A percentile compares a stretch with the other conserved stretches of the same genome.
Evolutionary conservation across 2,113 vertebrate species (phyloP).

Genomic region (Strix uralensis): DNA sequence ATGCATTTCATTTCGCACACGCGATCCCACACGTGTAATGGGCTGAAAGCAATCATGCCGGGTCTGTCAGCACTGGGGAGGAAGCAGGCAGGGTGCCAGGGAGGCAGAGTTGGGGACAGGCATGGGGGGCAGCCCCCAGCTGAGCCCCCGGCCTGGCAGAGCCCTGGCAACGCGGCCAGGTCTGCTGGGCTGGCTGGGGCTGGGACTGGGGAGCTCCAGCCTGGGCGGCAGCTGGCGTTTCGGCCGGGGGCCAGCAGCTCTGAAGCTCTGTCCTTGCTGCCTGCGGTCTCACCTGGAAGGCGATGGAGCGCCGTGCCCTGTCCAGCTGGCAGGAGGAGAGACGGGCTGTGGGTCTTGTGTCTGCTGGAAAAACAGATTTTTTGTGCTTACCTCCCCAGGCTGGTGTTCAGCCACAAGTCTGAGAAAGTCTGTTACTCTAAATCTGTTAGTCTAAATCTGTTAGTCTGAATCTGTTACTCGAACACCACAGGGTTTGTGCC

Average conservation of each 20-base stretch:
- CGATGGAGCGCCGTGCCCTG: rapidly evolving
- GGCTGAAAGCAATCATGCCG: background rate
- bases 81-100: background rate
- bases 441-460: no score
- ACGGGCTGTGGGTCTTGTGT: background rate
- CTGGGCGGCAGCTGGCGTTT: background rate
- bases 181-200: no score
- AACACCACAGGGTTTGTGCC: no score
- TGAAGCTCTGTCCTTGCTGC: rapidly evolving
- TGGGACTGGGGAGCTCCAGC: background rate
- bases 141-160: background rate
- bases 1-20: rapidly evolving
- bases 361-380: background rate
- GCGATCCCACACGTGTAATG: rapidly evolving
- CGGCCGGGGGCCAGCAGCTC: background rate
- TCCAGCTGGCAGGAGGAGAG: background rate
- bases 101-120: background rate
- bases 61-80: background rate
- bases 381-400: background rate
- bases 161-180: no score
- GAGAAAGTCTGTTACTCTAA: background rate
- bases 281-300: background rate
- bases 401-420: background rate
- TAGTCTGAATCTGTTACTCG: background rate
- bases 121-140: background rate